phyloP scores from a whole-genome alignment of 2,797 vertebrate species.

The Poliocrania exsul region DNA sequence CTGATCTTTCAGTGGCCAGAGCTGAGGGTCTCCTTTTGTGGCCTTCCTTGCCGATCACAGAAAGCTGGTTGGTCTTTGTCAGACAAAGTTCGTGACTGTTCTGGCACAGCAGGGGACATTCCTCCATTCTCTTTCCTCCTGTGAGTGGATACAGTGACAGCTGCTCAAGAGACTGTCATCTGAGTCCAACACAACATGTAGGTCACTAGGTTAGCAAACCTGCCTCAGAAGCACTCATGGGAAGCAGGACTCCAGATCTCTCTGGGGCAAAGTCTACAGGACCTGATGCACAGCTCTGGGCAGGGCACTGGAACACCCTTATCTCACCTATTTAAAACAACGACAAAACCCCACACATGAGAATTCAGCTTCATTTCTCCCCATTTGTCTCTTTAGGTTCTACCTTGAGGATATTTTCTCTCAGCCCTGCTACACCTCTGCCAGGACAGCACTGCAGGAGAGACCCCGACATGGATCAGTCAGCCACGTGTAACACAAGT shows the following conservation, averaged over 20 bases:
- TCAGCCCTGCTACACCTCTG: neutral
- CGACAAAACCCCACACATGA: neutral
- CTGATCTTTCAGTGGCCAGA: neutral
- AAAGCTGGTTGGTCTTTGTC: neutral
- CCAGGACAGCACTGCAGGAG: neutral
- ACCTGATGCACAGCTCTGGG: neutral
- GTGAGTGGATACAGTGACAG: neutral
- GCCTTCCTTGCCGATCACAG: neutral
- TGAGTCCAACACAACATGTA: neutral
- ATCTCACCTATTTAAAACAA: neutral
- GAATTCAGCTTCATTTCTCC: neutral
- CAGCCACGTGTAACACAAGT: fast-evolving
- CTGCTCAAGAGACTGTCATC: neutral
- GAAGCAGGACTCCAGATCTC: neutral
- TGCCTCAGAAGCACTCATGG: neutral
- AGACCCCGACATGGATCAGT: fast-evolving
- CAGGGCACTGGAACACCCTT: neutral
- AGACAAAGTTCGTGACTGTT: neutral
- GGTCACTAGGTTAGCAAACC: slow-evolving; percentile 31
- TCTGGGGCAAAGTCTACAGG: neutral
- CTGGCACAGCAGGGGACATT: neutral
- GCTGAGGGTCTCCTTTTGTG: neutral
- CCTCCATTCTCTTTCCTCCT: neutral
- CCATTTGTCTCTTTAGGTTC: neutral
- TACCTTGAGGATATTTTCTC: neutral